Conservation (phyloP, 2,113 vertebrate species). For the Lipophrys pholis region DNA sequence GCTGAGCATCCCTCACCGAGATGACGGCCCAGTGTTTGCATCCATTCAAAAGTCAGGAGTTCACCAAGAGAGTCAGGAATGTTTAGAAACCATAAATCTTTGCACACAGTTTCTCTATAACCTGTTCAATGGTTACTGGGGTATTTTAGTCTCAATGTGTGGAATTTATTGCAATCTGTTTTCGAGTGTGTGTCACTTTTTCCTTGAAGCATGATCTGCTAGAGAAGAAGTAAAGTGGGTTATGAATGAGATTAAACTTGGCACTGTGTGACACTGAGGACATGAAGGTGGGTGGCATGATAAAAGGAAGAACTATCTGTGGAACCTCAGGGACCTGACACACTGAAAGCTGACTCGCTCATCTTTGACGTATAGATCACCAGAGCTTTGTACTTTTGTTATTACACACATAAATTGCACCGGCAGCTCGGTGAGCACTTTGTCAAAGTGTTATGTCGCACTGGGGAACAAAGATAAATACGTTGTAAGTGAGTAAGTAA, state of each 20-base stretch:
- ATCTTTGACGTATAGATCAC: slow-evolving; percentile 50
- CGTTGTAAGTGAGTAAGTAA: slow-evolving; percentile 20
- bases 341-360: slow-evolving; percentile 36
- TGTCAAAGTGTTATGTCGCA: slow-evolving; percentile 45
- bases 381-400: slow-evolving; percentile 52
- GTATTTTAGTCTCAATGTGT: not conserved
- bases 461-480: slow-evolving; percentile 52
- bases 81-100: not conserved
- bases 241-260: not conserved
- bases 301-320: slow-evolving; percentile 5
- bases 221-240: not conserved
- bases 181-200: not conserved
- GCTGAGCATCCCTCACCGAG: too few relatives aligned
- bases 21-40: too few relatives aligned
- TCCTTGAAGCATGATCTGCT: not conserved
- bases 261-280: not conserved
- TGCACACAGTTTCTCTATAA: not conserved
- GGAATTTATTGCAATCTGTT: not conserved
- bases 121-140: not conserved
- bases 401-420: slow-evolving; percentile 59
- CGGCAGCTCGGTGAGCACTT: slow-evolving; percentile 19
- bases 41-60: not conserved
- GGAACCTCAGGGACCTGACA: not conserved
- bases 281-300: not conserved
- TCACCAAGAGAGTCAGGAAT: not conserved